Conservation (phyloP, 2,113 vertebrate genomes). For the Hydropotes inermis region DNA sequence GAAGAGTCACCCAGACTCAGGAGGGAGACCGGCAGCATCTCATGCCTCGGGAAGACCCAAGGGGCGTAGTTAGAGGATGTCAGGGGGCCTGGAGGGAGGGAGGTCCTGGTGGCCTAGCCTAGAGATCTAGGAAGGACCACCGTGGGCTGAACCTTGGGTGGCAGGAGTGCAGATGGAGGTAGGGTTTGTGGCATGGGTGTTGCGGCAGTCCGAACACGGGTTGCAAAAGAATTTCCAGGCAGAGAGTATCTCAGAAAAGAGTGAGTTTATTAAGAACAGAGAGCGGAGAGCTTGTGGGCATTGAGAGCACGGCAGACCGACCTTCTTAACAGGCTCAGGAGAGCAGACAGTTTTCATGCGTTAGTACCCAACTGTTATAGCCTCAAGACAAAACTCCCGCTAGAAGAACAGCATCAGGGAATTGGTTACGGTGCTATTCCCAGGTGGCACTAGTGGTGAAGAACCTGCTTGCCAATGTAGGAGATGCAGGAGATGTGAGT, state of each 20-base stretch:
- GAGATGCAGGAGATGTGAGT: not conserved
- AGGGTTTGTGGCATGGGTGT: not conserved
- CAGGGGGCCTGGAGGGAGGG: rapidly evolving
- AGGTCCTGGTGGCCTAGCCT: not conserved
- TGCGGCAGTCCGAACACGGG: rapidly evolving
- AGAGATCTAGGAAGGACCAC: not conserved
- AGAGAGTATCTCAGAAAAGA: not conserved
- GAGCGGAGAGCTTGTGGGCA: not conserved
- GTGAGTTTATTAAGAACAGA: not conserved
- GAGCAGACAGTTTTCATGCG: not conserved
- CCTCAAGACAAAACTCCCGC: not conserved
- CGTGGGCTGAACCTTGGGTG: rapidly evolving
- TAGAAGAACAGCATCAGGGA: not conserved
- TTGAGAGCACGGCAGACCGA: rapidly evolving
- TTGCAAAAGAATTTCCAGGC: not conserved
- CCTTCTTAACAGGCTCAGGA: not conserved
- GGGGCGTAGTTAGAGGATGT: rapidly evolving
- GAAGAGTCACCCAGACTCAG: too few relatives aligned
- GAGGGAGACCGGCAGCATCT: not conserved
- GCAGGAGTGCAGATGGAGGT: not conserved
- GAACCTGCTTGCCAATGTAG: not conserved
- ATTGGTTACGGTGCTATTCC: rapidly evolving
- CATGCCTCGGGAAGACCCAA: not conserved
- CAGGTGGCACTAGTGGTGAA: not conserved
- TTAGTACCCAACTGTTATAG: not conserved